These are phyloP conservation scores for Octomys mimax DNA, from an alignment of 2,797 vertebrate species.

Conservation along the genomic window DNA sequence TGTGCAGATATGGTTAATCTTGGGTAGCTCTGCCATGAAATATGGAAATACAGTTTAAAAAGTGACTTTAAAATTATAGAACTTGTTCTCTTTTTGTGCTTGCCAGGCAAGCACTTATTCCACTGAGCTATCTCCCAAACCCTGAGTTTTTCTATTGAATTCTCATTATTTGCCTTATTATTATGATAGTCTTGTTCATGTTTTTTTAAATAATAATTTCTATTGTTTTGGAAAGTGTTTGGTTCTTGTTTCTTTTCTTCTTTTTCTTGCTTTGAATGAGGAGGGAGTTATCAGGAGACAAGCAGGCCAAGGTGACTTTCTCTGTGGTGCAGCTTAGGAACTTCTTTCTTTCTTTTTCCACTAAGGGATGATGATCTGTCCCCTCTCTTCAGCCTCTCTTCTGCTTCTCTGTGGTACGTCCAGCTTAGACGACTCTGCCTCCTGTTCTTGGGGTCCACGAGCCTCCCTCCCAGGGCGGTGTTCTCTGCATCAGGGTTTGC, in stretches of 20 bases:
- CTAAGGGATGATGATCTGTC: background rate
- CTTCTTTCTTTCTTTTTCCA: background rate
- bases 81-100: no score
- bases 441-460: background rate
- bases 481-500: background rate
- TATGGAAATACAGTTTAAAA: background rate
- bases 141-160: background rate
- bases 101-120: no score
- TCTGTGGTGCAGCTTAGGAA: background rate
- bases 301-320: background rate
- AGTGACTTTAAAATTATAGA: background rate
- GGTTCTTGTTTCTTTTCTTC: background rate
- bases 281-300: background rate
- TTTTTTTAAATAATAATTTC: conserved; percentile 16
- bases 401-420: background rate
- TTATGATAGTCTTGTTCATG: background rate
- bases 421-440: background rate
- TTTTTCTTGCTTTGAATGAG: background rate
- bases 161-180: conserved; percentile 41
- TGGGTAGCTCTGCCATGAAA: background rate
- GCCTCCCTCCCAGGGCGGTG: background rate
- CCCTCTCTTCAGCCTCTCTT: background rate
- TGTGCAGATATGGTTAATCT: background rate
- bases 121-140: no score
- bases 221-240: background rate